A percentile compares a stretch with the other conserved stretches of the same genome.
phyloP scores from a whole-genome alignment of 2,888 invertebrate species.

The Macrophya annulata region DNA sequence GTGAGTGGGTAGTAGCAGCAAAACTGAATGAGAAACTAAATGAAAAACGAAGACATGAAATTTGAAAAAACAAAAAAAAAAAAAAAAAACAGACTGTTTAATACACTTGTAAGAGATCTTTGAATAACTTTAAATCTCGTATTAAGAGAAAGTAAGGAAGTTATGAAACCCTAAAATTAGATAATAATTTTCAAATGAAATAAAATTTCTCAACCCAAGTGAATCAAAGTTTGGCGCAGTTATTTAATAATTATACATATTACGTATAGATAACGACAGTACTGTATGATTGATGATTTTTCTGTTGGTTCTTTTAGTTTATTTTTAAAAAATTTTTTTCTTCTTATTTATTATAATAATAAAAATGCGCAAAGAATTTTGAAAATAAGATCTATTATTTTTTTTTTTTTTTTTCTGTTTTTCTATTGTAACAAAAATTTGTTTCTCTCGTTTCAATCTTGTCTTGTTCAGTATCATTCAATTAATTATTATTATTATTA shows the following conservation, averaged over 20 bases:
- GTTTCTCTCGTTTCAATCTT: not conserved
- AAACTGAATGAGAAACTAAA: not conserved
- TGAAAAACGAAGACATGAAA: not conserved
- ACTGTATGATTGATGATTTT: no score
- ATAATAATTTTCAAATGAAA: not conserved
- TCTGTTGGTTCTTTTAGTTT: no score
- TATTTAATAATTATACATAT: no score
- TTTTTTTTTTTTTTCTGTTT: not conserved
- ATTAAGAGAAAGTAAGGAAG: not conserved
- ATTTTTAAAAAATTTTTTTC: no score
- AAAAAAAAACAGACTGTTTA: not conserved
- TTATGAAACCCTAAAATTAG: not conserved
- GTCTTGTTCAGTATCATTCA: not conserved
- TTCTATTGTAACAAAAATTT: not conserved
- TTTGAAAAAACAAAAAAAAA: not conserved
- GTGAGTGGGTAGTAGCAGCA: not conserved
- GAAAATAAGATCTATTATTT: not conserved
- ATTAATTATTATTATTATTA: not conserved
- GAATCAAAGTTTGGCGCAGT: no score
- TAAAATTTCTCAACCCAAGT: not conserved
- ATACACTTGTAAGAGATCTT: not conserved
- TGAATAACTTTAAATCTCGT: not conserved
- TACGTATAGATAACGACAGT: no score
- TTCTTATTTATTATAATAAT: no score
- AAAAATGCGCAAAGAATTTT: no score